Percentiles rank a stretch among this genome's conserved stretches.
Evolutionary conservation across 2,797 vertebrate genomes (phyloP).

Genomic region (Lithobates pipiens): DNA sequence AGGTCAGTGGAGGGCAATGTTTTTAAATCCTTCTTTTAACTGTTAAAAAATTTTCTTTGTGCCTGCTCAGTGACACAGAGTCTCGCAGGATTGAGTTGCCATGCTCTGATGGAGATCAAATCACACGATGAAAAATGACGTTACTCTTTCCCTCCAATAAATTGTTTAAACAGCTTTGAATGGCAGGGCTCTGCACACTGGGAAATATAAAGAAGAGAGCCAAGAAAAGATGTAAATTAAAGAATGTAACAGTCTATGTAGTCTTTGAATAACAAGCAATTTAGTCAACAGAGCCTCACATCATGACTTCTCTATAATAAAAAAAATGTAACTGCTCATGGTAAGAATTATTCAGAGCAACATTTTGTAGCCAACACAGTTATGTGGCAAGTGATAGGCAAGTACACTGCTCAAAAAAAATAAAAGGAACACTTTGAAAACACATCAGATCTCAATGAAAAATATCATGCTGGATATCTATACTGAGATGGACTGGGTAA

Average conservation of each 20-base stretch:
- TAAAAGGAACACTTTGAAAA: too few species aligned
- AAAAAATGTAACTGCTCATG: slow-evolving; percentile 10
- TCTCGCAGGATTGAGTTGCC: slow-evolving; percentile 7
- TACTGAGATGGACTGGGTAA: too few species aligned
- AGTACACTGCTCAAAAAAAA: too few species aligned
- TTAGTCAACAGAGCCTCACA: slow-evolving; percentile 39
- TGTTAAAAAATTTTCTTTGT: not conserved
- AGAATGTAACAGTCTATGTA: slow-evolving; percentile 29
- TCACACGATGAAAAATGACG: slow-evolving; percentile 22
- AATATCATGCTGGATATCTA: too few species aligned
- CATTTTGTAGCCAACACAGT: not conserved
- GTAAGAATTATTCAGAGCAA: not conserved
- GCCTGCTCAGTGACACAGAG: slow-evolving; percentile 2
- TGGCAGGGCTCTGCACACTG: slow-evolving; percentile 22
- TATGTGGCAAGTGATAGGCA: not conserved
- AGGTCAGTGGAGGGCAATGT: not conserved
- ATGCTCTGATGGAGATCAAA: slow-evolving; percentile 19
- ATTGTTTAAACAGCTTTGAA: slow-evolving; percentile 19
- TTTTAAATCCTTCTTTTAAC: not conserved
- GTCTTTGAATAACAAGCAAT: slow-evolving; percentile 29
- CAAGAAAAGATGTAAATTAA: slow-evolving; percentile 45
- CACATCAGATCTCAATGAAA: too few species aligned
- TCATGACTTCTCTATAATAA: slow-evolving; percentile 24
- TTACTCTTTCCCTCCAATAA: slow-evolving; percentile 38
- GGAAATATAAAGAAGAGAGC: slow-evolving; percentile 38